These are phyloP conservation scores for Harlomillsia oculata DNA, from an alignment of 1,140 invertebrate genomes.

Conservation along the genomic window DNA sequence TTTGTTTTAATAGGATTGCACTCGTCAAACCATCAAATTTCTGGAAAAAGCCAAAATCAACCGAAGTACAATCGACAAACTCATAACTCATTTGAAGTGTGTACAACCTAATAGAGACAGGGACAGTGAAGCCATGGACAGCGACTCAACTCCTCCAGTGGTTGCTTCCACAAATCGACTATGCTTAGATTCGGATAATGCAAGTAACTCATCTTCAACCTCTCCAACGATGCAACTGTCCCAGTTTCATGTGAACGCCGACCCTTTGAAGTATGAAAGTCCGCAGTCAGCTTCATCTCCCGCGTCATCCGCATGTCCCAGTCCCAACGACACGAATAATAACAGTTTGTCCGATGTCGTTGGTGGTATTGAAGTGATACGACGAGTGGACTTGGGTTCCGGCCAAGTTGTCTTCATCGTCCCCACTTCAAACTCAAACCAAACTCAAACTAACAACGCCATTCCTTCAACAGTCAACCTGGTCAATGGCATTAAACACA, in stretches of 20 bases:
- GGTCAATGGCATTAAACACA: constrained; percentile 1
- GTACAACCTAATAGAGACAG: not conserved
- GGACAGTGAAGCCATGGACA: not conserved
- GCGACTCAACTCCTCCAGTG: not conserved
- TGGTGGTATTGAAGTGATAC: not conserved
- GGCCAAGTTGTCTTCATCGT: constrained; percentile 10
- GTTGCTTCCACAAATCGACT: not conserved
- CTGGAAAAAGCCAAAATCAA: constrained; percentile 20
- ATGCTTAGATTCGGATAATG: not conserved
- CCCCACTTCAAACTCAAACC: not conserved
- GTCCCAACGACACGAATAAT: constrained; percentile 22
- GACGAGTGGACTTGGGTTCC: constrained; percentile 1
- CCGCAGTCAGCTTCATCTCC: not conserved
- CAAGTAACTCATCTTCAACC: not conserved
- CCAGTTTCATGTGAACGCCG: not conserved
- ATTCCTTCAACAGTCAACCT: not conserved
- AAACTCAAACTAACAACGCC: not conserved
- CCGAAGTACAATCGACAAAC: constrained; percentile 17
- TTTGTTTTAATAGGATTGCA: constrained; percentile 15
- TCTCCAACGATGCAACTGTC: constrained; percentile 9
- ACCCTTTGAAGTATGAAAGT: constrained; percentile 1
- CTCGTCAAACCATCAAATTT: constrained; percentile 16
- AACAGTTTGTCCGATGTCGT: constrained; percentile 9
- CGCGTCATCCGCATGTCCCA: constrained; percentile 14
- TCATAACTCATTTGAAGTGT: constrained; percentile 15